Percentiles rank a stretch among this genome's conserved stretches.
Evolutionary conservation across 2,113 vertebrate genomes (phyloP).

Genomic region (Sialia sialis): DNA sequence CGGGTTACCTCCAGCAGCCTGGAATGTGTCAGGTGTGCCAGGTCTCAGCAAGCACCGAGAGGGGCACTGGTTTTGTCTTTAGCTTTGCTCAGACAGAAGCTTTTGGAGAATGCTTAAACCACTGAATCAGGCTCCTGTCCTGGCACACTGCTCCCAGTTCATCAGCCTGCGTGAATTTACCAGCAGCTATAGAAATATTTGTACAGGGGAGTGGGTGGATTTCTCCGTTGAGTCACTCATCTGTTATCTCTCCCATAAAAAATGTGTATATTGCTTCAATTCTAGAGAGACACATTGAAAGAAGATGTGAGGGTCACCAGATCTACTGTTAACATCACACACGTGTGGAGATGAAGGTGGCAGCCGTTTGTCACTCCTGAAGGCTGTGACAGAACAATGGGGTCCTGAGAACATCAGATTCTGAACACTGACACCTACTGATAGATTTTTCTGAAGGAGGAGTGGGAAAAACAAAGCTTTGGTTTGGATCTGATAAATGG

Average conservation of each 20-base stretch:
- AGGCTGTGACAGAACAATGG: background rate
- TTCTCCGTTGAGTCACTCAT: background rate
- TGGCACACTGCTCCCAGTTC: background rate
- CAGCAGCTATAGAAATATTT: background rate
- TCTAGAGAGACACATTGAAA: background rate
- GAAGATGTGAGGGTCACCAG: background rate
- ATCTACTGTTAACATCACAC: background rate
- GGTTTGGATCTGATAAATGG: background rate
- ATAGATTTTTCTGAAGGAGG: background rate
- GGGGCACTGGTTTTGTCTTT: background rate
- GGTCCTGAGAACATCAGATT: background rate
- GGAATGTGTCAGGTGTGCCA: background rate
- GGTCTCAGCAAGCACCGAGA: background rate
- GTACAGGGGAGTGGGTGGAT: background rate
- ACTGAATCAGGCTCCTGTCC: background rate
- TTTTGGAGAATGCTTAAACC: background rate
- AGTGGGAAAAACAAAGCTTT: conserved; percentile 5
- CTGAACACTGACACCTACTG: background rate
- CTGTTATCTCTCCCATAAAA: background rate
- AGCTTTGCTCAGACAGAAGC: background rate
- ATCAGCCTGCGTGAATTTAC: background rate
- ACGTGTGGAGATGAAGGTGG: background rate
- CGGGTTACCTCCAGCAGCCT: background rate
- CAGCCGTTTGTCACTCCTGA: background rate
- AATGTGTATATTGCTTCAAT: background rate